A percentile compares a stretch with the other conserved stretches of the same genome.
Evolutionary conservation across 2,888 invertebrate species (phyloP).

Genomic region (Crepidodera aurea): DNA sequence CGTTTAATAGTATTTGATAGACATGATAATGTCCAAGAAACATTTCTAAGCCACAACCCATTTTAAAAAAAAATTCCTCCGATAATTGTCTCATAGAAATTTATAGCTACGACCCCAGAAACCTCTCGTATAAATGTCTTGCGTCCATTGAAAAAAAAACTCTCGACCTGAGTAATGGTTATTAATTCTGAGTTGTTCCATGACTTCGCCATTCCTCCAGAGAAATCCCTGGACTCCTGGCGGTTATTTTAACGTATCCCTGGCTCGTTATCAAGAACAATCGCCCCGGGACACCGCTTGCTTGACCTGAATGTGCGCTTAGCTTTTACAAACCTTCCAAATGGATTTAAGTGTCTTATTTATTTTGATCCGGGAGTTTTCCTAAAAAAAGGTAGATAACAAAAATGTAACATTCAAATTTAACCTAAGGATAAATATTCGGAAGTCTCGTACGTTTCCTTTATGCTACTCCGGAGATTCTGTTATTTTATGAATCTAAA

Average conservation of each 20-base stretch:
- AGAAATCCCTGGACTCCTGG: constrained; percentile 51
- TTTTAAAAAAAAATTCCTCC: background rate
- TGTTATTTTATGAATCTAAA: no score
- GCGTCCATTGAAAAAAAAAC: constrained; percentile 38
- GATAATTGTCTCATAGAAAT: constrained; percentile 8
- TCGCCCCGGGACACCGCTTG: constrained; percentile 55
- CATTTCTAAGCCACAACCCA: no score
- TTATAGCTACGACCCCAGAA: constrained; percentile 11
- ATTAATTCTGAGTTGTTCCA: constrained; percentile 50
- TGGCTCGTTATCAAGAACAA: constrained; percentile 58
- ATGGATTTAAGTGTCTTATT: constrained; percentile 46
- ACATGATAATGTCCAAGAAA: no score
- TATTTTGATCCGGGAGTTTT: constrained; percentile 13
- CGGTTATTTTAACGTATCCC: constrained; percentile 53
- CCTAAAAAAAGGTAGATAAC: no score
- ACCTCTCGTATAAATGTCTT: constrained; percentile 31
- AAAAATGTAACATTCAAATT: no score
- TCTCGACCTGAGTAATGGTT: constrained; percentile 53
- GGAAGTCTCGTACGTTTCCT: no score
- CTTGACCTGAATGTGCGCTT: constrained; percentile 51
- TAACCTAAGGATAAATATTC: no score
- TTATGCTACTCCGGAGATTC: no score
- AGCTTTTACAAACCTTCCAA: constrained; percentile 44
- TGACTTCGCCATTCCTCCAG: constrained; percentile 44
- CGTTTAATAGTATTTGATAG: no score